These are phyloP conservation scores for Micronisus gabar DNA, from an alignment of 2,113 vertebrate species.

Conservation along the genomic window DNA sequence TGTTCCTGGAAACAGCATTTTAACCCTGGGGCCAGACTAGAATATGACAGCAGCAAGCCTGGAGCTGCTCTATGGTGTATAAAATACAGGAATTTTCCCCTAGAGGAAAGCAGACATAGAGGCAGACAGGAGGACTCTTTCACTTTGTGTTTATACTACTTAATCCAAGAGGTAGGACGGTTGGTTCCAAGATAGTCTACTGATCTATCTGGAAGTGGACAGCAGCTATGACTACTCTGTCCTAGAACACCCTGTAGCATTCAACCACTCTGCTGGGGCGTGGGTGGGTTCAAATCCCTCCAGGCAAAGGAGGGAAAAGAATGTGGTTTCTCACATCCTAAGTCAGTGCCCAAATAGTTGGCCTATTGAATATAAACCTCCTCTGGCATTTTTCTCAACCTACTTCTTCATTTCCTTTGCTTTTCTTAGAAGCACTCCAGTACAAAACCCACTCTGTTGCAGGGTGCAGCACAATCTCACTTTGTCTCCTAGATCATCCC, in stretches of 20 bases:
- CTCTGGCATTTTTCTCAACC: background rate
- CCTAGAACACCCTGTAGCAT: background rate
- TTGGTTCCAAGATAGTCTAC: background rate
- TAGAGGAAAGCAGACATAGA: background rate
- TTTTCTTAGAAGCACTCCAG: background rate
- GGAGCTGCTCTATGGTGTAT: background rate
- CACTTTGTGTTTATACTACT: background rate
- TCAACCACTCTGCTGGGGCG: background rate
- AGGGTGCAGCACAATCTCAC: background rate
- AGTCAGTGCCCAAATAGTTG: background rate
- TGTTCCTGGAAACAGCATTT: background rate
- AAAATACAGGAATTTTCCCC: background rate
- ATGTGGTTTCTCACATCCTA: background rate
- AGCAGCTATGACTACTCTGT: background rate
- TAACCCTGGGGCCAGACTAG: background rate
- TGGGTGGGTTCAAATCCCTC: fast-evolving
- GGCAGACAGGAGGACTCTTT: background rate
- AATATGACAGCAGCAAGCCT: background rate
- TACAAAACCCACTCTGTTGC: background rate
- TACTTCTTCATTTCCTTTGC: background rate
- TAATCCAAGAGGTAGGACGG: background rate
- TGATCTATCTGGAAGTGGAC: background rate
- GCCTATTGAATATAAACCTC: background rate
- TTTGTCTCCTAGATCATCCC: background rate
- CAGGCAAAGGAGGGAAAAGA: background rate